Base-by-base conservation (phyloP, 2,797 vertebrate species). In the Melanotaenia pygmaea region DNA sequence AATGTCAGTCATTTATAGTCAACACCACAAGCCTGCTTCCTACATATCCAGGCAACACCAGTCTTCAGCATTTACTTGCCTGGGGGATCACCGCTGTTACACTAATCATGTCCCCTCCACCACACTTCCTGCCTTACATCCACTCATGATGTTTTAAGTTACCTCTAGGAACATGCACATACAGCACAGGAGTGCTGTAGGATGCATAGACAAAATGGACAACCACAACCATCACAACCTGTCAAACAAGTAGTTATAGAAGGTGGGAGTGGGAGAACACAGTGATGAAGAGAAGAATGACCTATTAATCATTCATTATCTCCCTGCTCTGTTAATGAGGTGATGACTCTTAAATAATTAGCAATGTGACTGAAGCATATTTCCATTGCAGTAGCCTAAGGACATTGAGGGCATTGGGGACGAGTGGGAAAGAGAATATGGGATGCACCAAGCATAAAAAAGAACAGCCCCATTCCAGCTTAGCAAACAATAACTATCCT, bases 301-400 rank as follows among this genome's bases (percentile, higher is more conserved):
- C 85, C 89, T 91, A 94, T 94, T 93, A 95, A 95, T 95, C 93
- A 94, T 94, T 95, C 92, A 95, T 94, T 93, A 92, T 91, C 90
- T 92, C 83, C 79, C 85, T 88, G 87, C 74, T 70, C 91, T 91
- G 90, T 92, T 94, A 95, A 94, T 94, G 93, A 94, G 92, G 90
- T 93, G 93, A 91, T 74, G 83, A 93, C 91, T 92, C 90, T 93
- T 94, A 91, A 93, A 94, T 95, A 94, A 94, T 94, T 95, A 94
- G 93, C 86, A 79, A 88, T 86, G 88, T 89, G 91, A 92, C 89
- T 92, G 89, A 85, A 92, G 90, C 89, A 87, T 92, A 93, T 92
- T 94, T 94, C 91, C 91, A 91, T 88, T 88, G 90, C 85, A 71
- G 78, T 86, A 86, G 92, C 91, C 92, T 61, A 72, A 90, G 91